phyloP scores from a whole-genome alignment of 2,113 vertebrate species.

The Gymnobelideus leadbeateri region DNA sequence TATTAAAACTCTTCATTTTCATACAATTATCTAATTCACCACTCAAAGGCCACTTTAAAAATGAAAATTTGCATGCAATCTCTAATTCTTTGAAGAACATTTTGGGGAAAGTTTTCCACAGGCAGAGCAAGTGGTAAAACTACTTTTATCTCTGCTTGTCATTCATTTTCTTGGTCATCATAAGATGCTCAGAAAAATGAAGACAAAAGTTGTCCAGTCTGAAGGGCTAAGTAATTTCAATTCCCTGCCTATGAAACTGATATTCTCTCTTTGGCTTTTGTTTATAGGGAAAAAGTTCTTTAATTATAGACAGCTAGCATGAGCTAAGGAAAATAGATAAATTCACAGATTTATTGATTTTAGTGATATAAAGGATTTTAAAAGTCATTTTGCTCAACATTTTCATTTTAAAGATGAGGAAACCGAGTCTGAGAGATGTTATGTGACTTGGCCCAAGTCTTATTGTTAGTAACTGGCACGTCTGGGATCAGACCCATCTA shows the following conservation, averaged over 20 bases:
- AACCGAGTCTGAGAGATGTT: background rate
- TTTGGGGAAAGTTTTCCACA: slow-evolving; percentile 27
- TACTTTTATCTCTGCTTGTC: slow-evolving; percentile 8
- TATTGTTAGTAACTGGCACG: background rate
- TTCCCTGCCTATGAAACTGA: background rate
- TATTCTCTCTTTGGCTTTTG: background rate
- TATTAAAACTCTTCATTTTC: slow-evolving; percentile 82
- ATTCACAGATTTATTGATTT: background rate
- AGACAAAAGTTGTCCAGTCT: slow-evolving; percentile 1
- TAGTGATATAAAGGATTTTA: background rate
- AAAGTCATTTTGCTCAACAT: background rate
- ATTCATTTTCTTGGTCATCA: background rate
- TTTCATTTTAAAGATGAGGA: slow-evolving; percentile 22
- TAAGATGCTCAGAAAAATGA: background rate
- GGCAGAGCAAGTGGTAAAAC: slow-evolving; percentile 19
- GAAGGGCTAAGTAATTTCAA: background rate
- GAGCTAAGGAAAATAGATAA: background rate
- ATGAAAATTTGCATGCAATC: slow-evolving; percentile 67
- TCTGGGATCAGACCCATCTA: background rate
- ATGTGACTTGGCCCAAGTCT: background rate
- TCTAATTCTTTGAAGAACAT: slow-evolving; percentile 63
- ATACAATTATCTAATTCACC: slow-evolving; percentile 79
- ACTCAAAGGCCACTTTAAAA: slow-evolving; percentile 70
- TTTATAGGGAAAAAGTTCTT: background rate
- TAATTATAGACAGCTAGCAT: background rate